Conservation (phyloP, 2,888 invertebrate species). For the Orchesellides sinensis region DNA sequence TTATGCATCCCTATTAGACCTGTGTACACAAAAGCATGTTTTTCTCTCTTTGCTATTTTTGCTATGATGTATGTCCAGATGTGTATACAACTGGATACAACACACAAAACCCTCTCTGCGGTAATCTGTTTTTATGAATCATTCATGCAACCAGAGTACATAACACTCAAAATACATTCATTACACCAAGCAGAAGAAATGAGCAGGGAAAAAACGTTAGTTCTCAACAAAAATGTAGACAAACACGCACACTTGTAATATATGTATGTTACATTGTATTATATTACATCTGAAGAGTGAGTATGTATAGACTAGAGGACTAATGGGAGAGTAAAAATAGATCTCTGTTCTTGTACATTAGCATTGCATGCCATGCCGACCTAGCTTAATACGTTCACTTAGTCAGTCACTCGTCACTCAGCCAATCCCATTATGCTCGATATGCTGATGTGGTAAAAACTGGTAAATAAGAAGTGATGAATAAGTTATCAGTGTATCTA, state of each 20-base stretch:
- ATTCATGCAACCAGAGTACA: constrained; percentile 34
- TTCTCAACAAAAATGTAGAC: constrained; percentile 31
- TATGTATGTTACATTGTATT: constrained; percentile 8
- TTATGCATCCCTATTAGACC: not conserved
- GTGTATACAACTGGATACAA: constrained; percentile 22
- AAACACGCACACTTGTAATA: constrained; percentile 33
- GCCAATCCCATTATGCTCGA: constrained; percentile 10
- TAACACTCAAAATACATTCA: not conserved
- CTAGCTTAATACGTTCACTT: constrained; percentile 7
- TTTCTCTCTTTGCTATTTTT: not conserved
- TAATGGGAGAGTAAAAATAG: constrained; percentile 43
- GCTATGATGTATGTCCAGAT: constrained; percentile 49
- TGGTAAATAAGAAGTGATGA: constrained; percentile 33
- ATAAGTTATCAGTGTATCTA: too few relatives aligned
- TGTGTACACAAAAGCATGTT: constrained; percentile 2
- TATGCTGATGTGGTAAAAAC: constrained; percentile 16
- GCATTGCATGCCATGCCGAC: constrained; percentile 26
- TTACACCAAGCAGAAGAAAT: not conserved
- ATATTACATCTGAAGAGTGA: too few relatives aligned
- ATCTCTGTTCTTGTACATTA: not conserved
- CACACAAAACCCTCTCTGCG: not conserved
- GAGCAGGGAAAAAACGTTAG: constrained; percentile 4
- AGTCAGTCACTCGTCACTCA: not conserved
- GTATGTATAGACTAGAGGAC: too few relatives aligned
- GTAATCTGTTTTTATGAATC: constrained; percentile 53